These are phyloP conservation scores for Hiodon tergisus DNA, from an alignment of 2,113 vertebrate species.

Conservation along the genomic window DNA sequence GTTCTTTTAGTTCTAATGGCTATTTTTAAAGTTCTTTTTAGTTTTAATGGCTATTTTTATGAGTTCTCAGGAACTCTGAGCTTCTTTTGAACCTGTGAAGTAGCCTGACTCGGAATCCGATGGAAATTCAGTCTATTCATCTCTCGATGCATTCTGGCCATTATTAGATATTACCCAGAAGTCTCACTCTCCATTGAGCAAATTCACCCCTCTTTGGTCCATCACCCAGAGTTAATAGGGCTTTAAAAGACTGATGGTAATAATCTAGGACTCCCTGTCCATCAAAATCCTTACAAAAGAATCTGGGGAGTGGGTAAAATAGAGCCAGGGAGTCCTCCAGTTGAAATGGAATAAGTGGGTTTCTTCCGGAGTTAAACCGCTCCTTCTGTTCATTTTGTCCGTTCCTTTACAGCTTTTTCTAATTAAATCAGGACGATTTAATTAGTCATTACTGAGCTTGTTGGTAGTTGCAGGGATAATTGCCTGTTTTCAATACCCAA, in stretches of 20 bases:
- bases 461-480: slow-evolving; percentile 2
- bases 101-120: too few relatives aligned
- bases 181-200: not conserved
- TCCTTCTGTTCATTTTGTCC: not conserved
- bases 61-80: not conserved
- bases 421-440: slow-evolving; percentile 17
- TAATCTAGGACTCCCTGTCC: not conserved
- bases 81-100: not conserved
- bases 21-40: too few relatives aligned
- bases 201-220: not conserved
- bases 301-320: not conserved
- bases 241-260: slow-evolving; percentile 12
- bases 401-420: not conserved
- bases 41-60: not conserved
- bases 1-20: too few relatives aligned
- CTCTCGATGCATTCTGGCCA: not conserved
- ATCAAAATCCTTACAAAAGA: not conserved
- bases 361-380: not conserved
- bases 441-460: slow-evolving; percentile 10
- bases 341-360: not conserved
- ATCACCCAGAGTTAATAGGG: not conserved
- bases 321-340: not conserved
- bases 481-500: slow-evolving; percentile 6
- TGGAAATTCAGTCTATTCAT: not conserved
- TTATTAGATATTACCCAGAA: not conserved